Conservation (phyloP, 2,888 invertebrate species). For the Tupiocoris notatus region DNA sequence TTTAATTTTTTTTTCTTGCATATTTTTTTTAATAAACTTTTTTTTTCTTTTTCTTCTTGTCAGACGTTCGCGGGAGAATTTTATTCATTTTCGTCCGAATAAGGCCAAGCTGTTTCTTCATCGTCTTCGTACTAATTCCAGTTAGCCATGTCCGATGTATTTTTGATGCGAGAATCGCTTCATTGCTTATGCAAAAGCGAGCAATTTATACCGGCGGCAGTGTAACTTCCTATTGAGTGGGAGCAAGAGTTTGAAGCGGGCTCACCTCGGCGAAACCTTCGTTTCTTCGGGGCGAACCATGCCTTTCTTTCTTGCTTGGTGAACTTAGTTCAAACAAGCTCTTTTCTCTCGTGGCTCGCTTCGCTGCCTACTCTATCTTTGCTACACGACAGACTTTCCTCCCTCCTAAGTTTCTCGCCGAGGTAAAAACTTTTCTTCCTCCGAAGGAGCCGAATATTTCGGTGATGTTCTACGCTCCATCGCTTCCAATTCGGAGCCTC, state of each 20-base stretch:
- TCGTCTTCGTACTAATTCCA: background rate
- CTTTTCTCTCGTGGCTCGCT: background rate
- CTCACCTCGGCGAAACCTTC: no score
- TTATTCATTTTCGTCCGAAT: no score
- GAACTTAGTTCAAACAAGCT: constrained; percentile 31
- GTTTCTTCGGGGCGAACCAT: background rate
- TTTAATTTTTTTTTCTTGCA: no score
- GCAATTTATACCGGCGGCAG: constrained; percentile 16
- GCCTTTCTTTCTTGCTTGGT: constrained; percentile 10
- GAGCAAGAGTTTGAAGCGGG: no score
- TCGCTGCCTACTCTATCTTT: background rate
- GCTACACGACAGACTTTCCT: no score
- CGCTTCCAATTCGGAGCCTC: constrained; percentile 20
- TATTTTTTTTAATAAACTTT: no score
- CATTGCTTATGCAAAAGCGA: constrained; percentile 29
- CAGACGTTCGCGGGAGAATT: no score
- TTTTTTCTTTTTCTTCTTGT: no score
- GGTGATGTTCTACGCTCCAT: constrained; percentile 31
- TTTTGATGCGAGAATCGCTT: constrained; percentile 7
- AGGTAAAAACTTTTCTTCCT: constrained; percentile 15
- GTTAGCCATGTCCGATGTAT: background rate
- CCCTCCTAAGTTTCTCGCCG: background rate
- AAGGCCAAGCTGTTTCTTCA: no score
- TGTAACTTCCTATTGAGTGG: constrained; percentile 16
- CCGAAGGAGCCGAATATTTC: constrained; percentile 18